Evolutionary conservation across 2,797 vertebrate genomes (phyloP), one percentile per base, ranked within the genome.

Genomic region (Pterois miles): DNA sequence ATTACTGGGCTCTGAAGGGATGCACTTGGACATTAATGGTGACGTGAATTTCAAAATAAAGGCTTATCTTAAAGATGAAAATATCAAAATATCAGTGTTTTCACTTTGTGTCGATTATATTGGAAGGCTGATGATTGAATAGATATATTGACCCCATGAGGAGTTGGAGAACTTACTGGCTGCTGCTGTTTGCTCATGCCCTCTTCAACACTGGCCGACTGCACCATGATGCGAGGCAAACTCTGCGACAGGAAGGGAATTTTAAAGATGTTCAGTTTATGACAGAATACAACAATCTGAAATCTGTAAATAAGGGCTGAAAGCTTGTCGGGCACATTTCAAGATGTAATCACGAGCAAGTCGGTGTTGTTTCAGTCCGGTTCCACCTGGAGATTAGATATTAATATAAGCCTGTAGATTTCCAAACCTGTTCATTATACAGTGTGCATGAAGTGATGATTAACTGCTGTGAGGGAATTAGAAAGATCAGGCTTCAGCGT

Each of bases 201-300:
- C 5, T 94, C 94, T 8, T 94, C 92, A 8, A 92, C 64, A 2
- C 93, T 94, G 81, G 94, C 91, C 0, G 92, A 92, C 78, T 94
- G 94, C 69, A 94, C 94, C 73, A 93, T 7, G 76, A 94, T 94
- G 58, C 86, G 90, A 33, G 94, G 94, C 73, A 91, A 22, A 76
- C 34, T 72, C 92, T 93, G 88, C 18, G 2, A 20, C 68, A 56
- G 36, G 48, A 64, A 43, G 14, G n/a, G 10, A 56, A 38, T 23
- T 20, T 1, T 1, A 67, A 50, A 53, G 10, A 57, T 4, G 43
- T 22, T 58, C 27, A 36, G 50, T 82, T 46, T 33, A 57, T 4
- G 4, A 33, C 56, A 59, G 40, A 40, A 70, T 29, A 25, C 58
- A 71, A 67, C 23, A 58, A 25, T 7, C 22, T 25, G 4, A 8